Percentiles rank a stretch among this genome's conserved stretches.
Conservation (phyloP, 2,888 invertebrate species). For the Polyommatus iphigenia region DNA sequence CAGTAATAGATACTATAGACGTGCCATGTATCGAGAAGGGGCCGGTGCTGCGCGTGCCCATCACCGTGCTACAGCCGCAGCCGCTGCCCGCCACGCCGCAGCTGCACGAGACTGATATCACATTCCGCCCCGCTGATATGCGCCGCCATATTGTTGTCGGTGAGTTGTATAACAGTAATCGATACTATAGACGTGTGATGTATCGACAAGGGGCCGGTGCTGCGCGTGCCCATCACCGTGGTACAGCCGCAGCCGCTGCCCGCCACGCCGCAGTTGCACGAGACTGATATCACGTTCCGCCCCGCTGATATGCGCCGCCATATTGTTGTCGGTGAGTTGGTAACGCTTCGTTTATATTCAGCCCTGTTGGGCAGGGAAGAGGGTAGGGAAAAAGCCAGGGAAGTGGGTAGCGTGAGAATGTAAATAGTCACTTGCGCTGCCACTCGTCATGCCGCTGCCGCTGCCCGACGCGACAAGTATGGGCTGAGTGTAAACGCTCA, state of each 20-base stretch:
- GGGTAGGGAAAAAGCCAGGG: too few relatives aligned
- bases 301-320: constrained; percentile 92
- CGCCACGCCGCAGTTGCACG: constrained; percentile 42
- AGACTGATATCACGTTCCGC: constrained; percentile 82
- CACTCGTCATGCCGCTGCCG: too few relatives aligned
- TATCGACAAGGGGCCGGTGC: constrained; percentile 92
- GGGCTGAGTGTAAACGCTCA: too few relatives aligned
- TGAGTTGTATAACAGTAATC: too few relatives aligned
- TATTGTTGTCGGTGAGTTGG: constrained; percentile 82
- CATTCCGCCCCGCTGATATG: constrained; percentile 91
- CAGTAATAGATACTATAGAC: too few relatives aligned
- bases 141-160: constrained; percentile 89
- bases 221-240: constrained; percentile 94
- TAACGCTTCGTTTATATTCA: too few relatives aligned
- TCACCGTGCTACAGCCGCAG: constrained; percentile 92
- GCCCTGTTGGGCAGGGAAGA: too few relatives aligned
- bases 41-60: constrained; percentile 93
- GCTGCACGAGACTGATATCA: constrained; percentile 62
- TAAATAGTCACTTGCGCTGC: too few relatives aligned
- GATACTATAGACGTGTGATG: constrained; percentile 58
- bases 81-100: constrained; percentile 46
- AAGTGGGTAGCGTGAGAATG: too few relatives aligned
- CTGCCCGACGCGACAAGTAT: too few relatives aligned
- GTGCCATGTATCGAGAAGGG: constrained; percentile 89
- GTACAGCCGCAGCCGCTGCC: constrained; percentile 84